Evolutionary conservation across 2,113 vertebrate genomes (phyloP).

Genomic region (Phyllostomus discolor): DNA sequence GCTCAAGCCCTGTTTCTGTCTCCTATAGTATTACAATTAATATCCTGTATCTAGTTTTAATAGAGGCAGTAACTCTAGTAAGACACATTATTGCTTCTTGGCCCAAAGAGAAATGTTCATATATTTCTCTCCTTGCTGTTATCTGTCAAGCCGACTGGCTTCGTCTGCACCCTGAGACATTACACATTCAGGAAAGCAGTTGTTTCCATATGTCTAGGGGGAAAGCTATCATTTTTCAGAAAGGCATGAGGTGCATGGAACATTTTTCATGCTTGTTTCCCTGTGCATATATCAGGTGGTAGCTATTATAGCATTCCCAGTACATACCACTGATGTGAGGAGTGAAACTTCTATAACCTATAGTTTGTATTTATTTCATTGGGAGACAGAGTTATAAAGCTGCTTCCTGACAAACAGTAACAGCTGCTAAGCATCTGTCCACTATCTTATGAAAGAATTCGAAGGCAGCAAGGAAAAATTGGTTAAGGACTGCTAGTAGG

Average conservation of each 20-base stretch:
- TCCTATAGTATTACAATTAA: constrained; percentile 72
- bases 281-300: background rate
- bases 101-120: constrained; percentile 70
- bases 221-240: constrained; percentile 70
- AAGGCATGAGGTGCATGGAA: constrained; percentile 33
- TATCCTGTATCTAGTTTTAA: constrained; percentile 73
- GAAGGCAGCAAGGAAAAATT: background rate
- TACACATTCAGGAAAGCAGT: constrained; percentile 68
- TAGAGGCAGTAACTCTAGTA: constrained; percentile 71
- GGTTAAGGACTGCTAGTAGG: background rate
- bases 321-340: constrained; percentile 9
- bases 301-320: constrained; percentile 29
- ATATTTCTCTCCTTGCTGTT: constrained; percentile 67
- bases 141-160: constrained; percentile 74
- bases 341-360: constrained; percentile 20
- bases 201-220: constrained; percentile 69
- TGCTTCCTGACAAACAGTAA: constrained; percentile 50
- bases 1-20: constrained; percentile 48
- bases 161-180: constrained; percentile 66
- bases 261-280: constrained; percentile 48
- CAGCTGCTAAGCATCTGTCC: constrained; percentile 67
- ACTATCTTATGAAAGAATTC: background rate
- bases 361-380: constrained; percentile 56
- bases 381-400: constrained; percentile 48
- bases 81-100: constrained; percentile 70